Evolutionary conservation across 2,113 vertebrate genomes (phyloP).

Genomic region (Camelus bactrianus): DNA sequence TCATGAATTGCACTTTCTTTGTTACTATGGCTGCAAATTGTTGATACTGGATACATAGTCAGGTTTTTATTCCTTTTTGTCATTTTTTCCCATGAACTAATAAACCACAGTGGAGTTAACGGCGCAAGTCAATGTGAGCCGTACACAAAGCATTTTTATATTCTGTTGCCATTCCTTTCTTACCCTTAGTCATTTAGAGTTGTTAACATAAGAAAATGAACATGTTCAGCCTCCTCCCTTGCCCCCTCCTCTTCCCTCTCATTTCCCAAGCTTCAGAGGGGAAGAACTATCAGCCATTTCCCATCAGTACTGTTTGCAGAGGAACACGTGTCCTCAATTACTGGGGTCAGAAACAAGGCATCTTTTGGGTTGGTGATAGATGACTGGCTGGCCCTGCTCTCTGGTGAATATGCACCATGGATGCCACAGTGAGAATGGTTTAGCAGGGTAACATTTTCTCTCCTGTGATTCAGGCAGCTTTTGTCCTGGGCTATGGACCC

Average conservation of each 20-base stretch:
- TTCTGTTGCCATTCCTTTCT: constrained; percentile 85
- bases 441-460: constrained; percentile 4
- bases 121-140: constrained; percentile 82
- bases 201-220: constrained; percentile 82
- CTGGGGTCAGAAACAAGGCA: constrained; percentile 78
- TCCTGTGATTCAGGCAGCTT: background rate
- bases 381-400: constrained; percentile 82
- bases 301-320: constrained; percentile 83
- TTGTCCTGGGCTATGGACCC: background rate
- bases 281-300: constrained; percentile 84
- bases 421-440: background rate
- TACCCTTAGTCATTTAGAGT: constrained; percentile 86
- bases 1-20: constrained; percentile 82
- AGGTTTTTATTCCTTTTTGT: constrained; percentile 87
- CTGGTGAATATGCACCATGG: constrained; percentile 60
- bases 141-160: constrained; percentile 86
- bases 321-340: constrained; percentile 86
- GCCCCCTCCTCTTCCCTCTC: constrained; percentile 64
- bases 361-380: constrained; percentile 75
- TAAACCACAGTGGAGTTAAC: constrained; percentile 87
- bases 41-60: constrained; percentile 87
- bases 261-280: constrained; percentile 81
- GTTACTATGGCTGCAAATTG: constrained; percentile 87
- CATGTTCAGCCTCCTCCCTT: constrained; percentile 77
- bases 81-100: constrained; percentile 90